These are phyloP conservation scores for Monoplex corrugatus DNA, from an alignment of 2,888 invertebrate genomes.

Conservation along the genomic window DNA sequence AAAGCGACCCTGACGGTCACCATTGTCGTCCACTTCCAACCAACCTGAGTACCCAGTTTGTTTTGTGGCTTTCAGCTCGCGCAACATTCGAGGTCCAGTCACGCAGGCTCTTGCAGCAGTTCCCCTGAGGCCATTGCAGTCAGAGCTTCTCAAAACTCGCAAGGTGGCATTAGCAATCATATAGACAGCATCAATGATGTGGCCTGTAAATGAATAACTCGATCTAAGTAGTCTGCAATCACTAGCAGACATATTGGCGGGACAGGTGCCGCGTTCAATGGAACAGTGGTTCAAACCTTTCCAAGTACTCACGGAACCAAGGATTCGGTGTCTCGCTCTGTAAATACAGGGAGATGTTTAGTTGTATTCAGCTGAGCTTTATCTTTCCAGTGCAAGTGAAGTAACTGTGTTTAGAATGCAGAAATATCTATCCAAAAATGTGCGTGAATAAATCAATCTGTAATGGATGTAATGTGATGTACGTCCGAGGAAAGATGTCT, in stretches of 20 bases:
- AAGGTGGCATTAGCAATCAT: slow-evolving; percentile 48
- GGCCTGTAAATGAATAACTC: not conserved
- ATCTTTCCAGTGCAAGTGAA: too few relatives aligned
- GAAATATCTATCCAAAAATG: too few relatives aligned
- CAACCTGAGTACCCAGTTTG: slow-evolving; percentile 46
- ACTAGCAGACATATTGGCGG: not conserved
- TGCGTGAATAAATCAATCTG: too few relatives aligned
- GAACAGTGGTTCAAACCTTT: slow-evolving; percentile 65
- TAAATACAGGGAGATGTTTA: too few relatives aligned
- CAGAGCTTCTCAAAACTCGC: slow-evolving; percentile 37
- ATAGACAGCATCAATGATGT: slow-evolving; percentile 48
- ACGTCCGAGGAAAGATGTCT: too few relatives aligned
- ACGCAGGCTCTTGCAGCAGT: slow-evolving; percentile 48
- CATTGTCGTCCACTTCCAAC: slow-evolving; percentile 41
- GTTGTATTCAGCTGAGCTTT: too few relatives aligned
- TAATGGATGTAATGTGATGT: too few relatives aligned
- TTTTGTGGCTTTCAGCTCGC: slow-evolving; percentile 43
- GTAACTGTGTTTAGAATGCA: too few relatives aligned
- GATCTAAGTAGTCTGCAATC: not conserved
- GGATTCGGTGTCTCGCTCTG: slow-evolving; percentile 61
- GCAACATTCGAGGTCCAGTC: slow-evolving; percentile 43
- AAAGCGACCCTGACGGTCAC: slow-evolving; percentile 43
- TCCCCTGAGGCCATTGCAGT: slow-evolving; percentile 36
- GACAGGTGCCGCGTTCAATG: slow-evolving; percentile 53
- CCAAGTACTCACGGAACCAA: slow-evolving; percentile 75